Base-by-base conservation (phyloP, 2,113 vertebrate genomes). In the Epinephelus lanceolatus region DNA sequence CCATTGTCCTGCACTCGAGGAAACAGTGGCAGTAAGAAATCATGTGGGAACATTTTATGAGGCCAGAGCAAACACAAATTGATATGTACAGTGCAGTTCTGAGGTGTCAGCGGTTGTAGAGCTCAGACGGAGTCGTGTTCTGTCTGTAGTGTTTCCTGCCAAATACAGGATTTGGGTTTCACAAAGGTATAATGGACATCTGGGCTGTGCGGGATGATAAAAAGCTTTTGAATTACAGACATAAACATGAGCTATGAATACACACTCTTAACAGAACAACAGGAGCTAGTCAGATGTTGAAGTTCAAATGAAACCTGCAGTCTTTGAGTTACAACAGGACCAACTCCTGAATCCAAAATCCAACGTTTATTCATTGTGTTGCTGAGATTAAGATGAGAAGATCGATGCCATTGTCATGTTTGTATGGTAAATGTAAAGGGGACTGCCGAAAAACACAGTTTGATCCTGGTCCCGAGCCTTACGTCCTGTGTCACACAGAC, bases 1-100 rank as follows among this genome's bases (percentile, higher is more conserved):
- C 94, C 89, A 93, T 85, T 1, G 93, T 85, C 84, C 95, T 96
- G 30, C 55, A 76, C 30, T 40, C 85, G 30, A 55, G 45, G 55
- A 79, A 78, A 76, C 19, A 70, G 23, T 9, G 33, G 33, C 1
- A 70, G 37, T 5, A 23, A 30, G 47, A 70, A 57, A 6, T 33
- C 0, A 18, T 14, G 23, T 23, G 63, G 45, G 30, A 42, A 55
- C 42, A 45, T 12, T 12, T 45, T 45, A 45, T 45, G 42, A 45
- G 2, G 42, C 42, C 42, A 45, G 42, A 45, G 9, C 42, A 45
- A 45, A 72, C 70, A 76, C 14, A 79, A 47, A 60, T 15, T 45
- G 42, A 45, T 45, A 45, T 45, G 42, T 45, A 17, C 51, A 42
- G n/a, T 33, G 0, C 0, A 30, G 23, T 30, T 61, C 47, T 68